Conservation (phyloP, 2,113 vertebrate genomes). For the Brachypteracias leptosomus region DNA sequence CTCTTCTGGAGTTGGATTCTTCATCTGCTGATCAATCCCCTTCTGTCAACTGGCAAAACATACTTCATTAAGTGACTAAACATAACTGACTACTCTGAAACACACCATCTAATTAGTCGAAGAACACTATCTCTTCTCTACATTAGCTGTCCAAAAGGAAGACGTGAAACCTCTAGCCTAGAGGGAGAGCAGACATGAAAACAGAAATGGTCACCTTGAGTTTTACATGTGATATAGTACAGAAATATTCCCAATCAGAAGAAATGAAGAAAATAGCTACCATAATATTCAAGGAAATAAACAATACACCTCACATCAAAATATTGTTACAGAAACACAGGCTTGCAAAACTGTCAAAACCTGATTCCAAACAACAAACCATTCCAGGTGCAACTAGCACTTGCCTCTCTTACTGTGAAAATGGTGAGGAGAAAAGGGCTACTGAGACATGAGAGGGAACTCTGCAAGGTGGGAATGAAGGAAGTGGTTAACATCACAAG, state of each 20-base stretch:
- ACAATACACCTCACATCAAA: not conserved
- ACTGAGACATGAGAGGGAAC: not conserved
- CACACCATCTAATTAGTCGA: not conserved
- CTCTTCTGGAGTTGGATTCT: not conserved
- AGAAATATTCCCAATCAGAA: not conserved
- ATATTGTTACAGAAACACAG: not conserved
- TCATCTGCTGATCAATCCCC: not conserved
- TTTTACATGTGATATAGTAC: not conserved
- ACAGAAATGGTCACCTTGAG: not conserved
- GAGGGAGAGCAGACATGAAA: not conserved
- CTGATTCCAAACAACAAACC: not conserved
- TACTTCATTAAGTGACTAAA: slow-evolving; percentile 33
- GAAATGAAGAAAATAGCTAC: not conserved
- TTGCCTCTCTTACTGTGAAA: not conserved
- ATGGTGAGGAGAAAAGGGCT: not conserved
- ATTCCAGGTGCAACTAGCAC: accelerated
- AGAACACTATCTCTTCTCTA: not conserved
- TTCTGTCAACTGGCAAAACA: not conserved
- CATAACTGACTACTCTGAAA: not conserved
- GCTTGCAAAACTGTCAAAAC: not conserved
- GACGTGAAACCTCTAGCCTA: not conserved
- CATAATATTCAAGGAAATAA: not conserved
- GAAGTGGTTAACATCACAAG: accelerated
- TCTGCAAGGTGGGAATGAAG: not conserved
- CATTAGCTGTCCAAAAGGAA: not conserved